Evolutionary conservation across 2,797 vertebrate genomes (phyloP).

Genomic region (Tachyglossus aculeatus): DNA sequence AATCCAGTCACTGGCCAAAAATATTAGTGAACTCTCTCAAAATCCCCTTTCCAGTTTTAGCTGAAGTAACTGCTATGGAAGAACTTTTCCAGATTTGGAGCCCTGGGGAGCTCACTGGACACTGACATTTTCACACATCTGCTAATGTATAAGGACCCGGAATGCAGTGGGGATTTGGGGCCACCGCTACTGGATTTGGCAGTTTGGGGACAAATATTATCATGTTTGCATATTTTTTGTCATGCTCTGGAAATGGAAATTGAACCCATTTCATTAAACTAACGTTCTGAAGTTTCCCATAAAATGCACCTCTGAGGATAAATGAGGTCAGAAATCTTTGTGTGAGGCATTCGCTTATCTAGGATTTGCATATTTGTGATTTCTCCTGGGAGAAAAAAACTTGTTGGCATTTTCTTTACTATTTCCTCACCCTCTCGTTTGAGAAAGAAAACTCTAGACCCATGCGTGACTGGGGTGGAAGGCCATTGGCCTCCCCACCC

Average conservation of each 20-base stretch:
- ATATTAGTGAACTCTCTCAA: no score
- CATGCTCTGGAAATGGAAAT: slow-evolving; percentile 49
- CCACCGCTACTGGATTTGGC: slow-evolving; percentile 43
- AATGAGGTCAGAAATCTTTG: slow-evolving; percentile 21
- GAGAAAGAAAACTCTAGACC: no score
- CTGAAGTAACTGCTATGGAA: no score
- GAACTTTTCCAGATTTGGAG: slow-evolving; percentile 8
- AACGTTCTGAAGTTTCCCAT: slow-evolving; percentile 22
- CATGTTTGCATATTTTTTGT: slow-evolving; percentile 52
- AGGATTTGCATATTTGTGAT: no score
- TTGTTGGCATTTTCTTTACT: no score
- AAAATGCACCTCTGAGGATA: slow-evolving; percentile 18
- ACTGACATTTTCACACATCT: slow-evolving; percentile 57
- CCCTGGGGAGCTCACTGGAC: slow-evolving; percentile 13
- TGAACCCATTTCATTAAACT: slow-evolving; percentile 38
- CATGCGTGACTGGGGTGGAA: no score
- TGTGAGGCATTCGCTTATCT: not conserved
- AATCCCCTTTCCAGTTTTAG: no score
- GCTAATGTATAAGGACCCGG: slow-evolving; percentile 30
- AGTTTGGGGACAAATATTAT: slow-evolving; percentile 39
- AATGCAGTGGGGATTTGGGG: slow-evolving; percentile 26
- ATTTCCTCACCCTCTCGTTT: no score
- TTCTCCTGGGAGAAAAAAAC: no score
- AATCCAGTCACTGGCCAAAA: no score
- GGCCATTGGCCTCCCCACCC: no score